Conservation (phyloP, 2,113 vertebrate genomes). For the Phocoena sinus region DNA sequence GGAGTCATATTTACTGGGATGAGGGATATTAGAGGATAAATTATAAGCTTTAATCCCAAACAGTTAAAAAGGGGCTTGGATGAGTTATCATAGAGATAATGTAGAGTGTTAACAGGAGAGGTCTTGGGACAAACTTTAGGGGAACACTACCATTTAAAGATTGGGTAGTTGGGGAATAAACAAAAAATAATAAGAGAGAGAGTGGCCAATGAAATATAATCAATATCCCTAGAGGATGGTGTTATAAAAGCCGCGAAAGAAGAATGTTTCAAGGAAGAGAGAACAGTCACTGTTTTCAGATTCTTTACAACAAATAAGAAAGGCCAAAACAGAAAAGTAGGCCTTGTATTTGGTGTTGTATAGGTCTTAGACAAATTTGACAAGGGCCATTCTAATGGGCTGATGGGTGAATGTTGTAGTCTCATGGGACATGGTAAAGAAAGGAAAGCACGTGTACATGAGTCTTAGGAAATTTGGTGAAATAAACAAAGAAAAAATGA, state of each 20-base stretch:
- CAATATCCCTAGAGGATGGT: neutral
- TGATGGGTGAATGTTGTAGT: neutral
- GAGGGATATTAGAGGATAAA: neutral
- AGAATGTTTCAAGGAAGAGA: neutral
- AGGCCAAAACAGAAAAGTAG: neutral
- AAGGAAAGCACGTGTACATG: neutral
- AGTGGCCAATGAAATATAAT: neutral
- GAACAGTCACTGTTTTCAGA: neutral
- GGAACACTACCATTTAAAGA: neutral
- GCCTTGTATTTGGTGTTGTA: neutral
- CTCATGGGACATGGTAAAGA: neutral
- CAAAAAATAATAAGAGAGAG: neutral
- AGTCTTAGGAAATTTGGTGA: neutral
- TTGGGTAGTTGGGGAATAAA: neutral
- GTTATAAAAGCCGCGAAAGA: neutral
- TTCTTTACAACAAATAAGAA: neutral
- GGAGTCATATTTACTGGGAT: neutral
- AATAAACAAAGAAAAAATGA: neutral
- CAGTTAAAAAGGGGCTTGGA: neutral
- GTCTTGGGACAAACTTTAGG: neutral
- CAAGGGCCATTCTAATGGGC: neutral
- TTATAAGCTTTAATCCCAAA: neutral
- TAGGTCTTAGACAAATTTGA: neutral
- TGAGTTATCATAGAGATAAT: neutral
- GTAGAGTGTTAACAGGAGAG: neutral